These are phyloP conservation scores for Apocrypta bakeri DNA, from an alignment of 1,140 invertebrate species.

Conservation along the genomic window DNA sequence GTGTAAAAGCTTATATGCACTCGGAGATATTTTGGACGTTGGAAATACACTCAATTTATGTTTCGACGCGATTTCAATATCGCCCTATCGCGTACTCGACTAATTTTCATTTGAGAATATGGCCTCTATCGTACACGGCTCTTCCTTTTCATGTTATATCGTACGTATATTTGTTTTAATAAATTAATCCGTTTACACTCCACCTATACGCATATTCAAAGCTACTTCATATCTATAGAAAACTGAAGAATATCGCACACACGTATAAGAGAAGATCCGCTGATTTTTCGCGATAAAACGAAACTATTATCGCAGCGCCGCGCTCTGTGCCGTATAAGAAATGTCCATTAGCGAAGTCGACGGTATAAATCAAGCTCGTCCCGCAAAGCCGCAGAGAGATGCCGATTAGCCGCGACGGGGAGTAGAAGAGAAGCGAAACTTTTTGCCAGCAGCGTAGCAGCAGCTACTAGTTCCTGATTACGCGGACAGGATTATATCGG, in stretches of 20 bases:
- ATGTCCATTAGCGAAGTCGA: constrained; percentile 56
- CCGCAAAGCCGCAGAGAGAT: neutral
- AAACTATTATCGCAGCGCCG: constrained; percentile 12
- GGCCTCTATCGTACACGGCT: neutral
- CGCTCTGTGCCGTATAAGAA: constrained; percentile 48
- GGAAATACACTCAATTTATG: neutral
- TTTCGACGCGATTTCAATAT: neutral
- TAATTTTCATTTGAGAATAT: neutral
- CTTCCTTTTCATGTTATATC: neutral
- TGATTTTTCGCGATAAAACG: neutral
- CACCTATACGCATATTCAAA: no score
- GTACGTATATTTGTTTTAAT: neutral
- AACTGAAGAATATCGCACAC: neutral
- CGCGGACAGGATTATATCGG: constrained; percentile 56
- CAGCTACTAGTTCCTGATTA: constrained; percentile 59
- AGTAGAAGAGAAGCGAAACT: neutral
- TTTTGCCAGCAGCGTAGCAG: constrained; percentile 50
- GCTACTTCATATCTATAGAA: neutral
- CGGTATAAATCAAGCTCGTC: constrained; percentile 62
- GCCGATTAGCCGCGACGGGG: constrained; percentile 19
- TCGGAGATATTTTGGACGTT: neutral
- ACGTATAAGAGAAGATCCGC: neutral
- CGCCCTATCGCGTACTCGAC: neutral
- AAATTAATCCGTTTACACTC: neutral
- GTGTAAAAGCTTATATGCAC: constrained; percentile 1